These are phyloP conservation scores for Cariama cristata DNA, from an alignment of 2,113 vertebrate genomes.

Conservation along the genomic window DNA sequence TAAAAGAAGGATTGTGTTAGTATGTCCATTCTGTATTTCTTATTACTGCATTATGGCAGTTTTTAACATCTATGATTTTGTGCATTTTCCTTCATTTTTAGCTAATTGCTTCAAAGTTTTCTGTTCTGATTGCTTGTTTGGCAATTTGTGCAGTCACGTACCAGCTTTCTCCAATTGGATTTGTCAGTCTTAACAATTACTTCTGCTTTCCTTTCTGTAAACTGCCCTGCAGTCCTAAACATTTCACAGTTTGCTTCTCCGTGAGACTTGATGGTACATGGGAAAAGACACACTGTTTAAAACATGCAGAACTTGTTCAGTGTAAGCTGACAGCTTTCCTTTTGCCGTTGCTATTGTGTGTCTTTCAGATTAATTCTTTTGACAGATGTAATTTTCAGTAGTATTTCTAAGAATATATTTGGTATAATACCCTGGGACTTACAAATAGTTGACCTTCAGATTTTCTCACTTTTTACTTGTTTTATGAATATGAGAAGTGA, in stretches of 20 bases:
- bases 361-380: conserved; percentile 9
- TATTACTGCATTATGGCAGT: background rate
- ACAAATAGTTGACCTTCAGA: background rate
- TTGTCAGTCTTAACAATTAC: conserved; percentile 33
- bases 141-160: background rate
- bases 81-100: background rate
- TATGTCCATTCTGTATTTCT: background rate
- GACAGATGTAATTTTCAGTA: background rate
- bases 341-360: conserved; percentile 12
- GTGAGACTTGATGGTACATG: background rate
- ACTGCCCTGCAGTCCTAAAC: background rate
- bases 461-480: background rate
- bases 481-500: background rate
- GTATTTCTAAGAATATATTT: background rate
- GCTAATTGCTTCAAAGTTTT: background rate
- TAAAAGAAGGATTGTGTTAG: background rate
- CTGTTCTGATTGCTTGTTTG: background rate
- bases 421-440: background rate
- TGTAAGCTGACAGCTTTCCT: background rate
- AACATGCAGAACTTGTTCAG: conserved; percentile 27
- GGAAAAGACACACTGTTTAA: conserved; percentile 19
- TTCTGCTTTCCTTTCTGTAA: conserved; percentile 37
- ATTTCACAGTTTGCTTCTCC: conserved; percentile 27
- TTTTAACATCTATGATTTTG: background rate
- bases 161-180: conserved; percentile 4